Percentiles rank a stretch among this genome's conserved stretches.
Evolutionary conservation across 1,140 invertebrate species (phyloP).

Genomic region (Argopecten irradians): DNA sequence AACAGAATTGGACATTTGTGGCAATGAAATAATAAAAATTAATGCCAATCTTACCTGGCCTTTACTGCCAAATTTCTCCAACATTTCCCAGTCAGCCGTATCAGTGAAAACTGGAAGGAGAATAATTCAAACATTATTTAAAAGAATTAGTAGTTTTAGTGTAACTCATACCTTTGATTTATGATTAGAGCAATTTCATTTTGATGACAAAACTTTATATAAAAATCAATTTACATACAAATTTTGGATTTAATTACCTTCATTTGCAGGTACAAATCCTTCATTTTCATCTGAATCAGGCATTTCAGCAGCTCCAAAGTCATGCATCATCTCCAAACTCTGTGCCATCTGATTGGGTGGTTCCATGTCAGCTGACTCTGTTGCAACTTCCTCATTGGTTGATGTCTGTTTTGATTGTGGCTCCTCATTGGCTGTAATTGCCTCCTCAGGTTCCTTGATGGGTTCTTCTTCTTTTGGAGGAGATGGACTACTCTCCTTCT

Average conservation of each 20-base stretch:
- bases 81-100: conserved; percentile 74
- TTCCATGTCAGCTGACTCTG: background rate
- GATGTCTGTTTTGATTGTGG: conserved; percentile 1
- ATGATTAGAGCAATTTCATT: too few relatives aligned
- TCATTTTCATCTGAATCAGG: conserved; percentile 57
- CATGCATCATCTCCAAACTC: conserved; percentile 57
- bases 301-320: conserved; percentile 56
- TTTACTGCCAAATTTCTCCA: conserved; percentile 68
- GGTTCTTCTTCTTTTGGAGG: conserved; percentile 29
- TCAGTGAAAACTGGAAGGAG: conserved; percentile 74
- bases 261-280: conserved; percentile 55
- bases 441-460: background rate
- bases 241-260: too few relatives aligned
- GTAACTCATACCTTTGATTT: too few relatives aligned
- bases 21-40: background rate
- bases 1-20: too few relatives aligned
- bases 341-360: conserved; percentile 46
- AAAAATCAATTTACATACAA: too few relatives aligned
- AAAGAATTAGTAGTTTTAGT: too few relatives aligned
- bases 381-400: conserved; percentile 42
- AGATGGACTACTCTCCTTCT: conserved; percentile 24
- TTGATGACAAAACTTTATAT: too few relatives aligned
- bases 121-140: background rate
- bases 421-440: background rate
- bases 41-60: conserved; percentile 52